Percentiles rank a stretch among this genome's conserved stretches.
phyloP scores from a whole-genome alignment of 2,888 invertebrate species.

The Orchesellides sinensis region DNA sequence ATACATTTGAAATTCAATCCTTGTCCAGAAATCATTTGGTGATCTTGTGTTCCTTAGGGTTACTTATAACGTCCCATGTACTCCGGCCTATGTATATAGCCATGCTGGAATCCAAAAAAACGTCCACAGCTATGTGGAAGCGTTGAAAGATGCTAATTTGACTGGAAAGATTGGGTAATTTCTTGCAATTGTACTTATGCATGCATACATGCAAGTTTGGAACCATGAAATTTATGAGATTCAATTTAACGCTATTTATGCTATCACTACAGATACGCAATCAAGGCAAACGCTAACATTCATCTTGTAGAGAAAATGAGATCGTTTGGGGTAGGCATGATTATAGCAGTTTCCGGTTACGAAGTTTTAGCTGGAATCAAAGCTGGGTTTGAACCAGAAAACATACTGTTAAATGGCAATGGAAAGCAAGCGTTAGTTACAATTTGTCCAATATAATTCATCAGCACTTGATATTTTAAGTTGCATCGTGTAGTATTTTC shows the following conservation, averaged over 20 bases:
- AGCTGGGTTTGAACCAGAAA: conserved; percentile 76
- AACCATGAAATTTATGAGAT: background rate
- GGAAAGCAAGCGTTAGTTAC: conserved; percentile 76
- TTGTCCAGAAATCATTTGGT: no score
- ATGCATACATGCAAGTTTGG: background rate
- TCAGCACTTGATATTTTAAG: no score
- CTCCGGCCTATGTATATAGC: conserved; percentile 73
- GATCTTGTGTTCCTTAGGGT: conserved; percentile 53
- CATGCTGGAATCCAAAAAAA: conserved; percentile 61
- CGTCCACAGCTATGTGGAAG: conserved; percentile 65
- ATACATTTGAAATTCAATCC: no score
- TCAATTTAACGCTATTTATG: background rate
- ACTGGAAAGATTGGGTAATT: conserved; percentile 52
- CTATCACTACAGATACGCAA: conserved; percentile 75
- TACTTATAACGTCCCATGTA: conserved; percentile 55
- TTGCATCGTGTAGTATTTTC: background rate
- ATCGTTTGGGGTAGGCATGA: conserved; percentile 68
- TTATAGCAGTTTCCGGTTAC: conserved; percentile 76
- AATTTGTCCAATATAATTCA: no score
- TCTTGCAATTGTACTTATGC: background rate
- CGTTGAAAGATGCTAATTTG: conserved; percentile 27
- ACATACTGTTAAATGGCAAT: conserved; percentile 77
- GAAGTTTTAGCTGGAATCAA: conserved; percentile 76
- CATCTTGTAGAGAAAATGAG: conserved; percentile 75
- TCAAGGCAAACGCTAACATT: conserved; percentile 77